A percentile compares a stretch with the other conserved stretches of the same genome.
phyloP scores from a whole-genome alignment of 2,113 vertebrate species.

The Bombycilla garrulus region DNA sequence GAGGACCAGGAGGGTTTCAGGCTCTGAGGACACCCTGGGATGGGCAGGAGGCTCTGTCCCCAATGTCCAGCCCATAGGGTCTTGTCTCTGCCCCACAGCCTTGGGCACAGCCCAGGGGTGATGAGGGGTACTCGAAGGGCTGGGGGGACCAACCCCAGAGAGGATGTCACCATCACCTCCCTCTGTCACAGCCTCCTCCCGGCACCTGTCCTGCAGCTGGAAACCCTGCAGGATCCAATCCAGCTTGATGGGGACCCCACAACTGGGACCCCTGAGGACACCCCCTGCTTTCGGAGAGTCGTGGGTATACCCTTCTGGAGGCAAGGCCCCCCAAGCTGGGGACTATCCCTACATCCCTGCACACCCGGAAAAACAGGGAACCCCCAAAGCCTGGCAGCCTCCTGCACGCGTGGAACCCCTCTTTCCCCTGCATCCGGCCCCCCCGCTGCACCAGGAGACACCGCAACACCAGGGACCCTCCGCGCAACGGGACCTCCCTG shows the following conservation, averaged over 20 bases:
- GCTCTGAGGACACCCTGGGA: neutral
- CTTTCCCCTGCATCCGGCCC: too few species aligned
- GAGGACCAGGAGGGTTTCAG: neutral
- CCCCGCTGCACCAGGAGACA: neutral
- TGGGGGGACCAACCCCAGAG: neutral
- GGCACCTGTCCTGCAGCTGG: neutral
- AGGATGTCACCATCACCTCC: neutral
- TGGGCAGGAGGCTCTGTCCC: neutral
- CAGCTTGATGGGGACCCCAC: too few species aligned
- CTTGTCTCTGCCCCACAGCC: neutral
- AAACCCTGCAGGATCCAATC: neutral
- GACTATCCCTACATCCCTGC: neutral
- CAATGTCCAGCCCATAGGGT: neutral
- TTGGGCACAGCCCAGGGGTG: neutral
- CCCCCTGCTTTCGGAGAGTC: neutral
- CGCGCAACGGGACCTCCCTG: neutral
- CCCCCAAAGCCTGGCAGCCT: too few species aligned
- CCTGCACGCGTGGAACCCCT: neutral
- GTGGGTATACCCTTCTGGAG: neutral
- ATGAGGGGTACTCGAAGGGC: neutral
- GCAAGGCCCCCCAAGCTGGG: accelerated
- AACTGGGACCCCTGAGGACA: neutral
- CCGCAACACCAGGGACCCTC: too few species aligned
- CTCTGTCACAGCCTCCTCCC: neutral
- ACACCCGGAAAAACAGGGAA: neutral